Evolutionary conservation across 2,888 invertebrate genomes (phyloP), one percentile per base, ranked within the genome.

Genomic region (Platycheirus rosarum): DNA sequence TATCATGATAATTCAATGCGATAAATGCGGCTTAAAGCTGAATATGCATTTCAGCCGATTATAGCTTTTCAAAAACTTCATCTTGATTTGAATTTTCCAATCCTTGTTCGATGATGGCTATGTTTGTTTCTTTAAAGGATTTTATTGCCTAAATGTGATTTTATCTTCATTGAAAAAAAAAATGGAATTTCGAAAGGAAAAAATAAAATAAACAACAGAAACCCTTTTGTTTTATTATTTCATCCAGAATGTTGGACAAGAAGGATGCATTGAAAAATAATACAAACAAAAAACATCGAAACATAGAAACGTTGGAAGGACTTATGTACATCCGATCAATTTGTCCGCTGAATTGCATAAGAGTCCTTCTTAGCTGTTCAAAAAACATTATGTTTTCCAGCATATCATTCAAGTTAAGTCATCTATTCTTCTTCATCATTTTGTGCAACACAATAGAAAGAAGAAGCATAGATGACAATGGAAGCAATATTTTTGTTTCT

Each of bases 31-130:
- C 66, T 82, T 76, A 66, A 62, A 76, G 76, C 48, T 68, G 66
- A 76, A 82, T 76, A 71, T 82, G 80, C 80, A 76, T 82, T 82
- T 71, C 62, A 68, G 53, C 18, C 80, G 70, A 82, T 82, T 82
- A 82, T 71, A 66, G 60, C 48, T 62, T 71, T 75, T 63, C 75
- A 49, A 48, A 40, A 32, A 26, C 51, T 70, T 76, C 65, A 71
- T 66, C 76, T 71, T 57, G 75, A 76, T 70, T 65, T 75, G 69
- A 65, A 32, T 55, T 62, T 73, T 49, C 53, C 60, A 79, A 79
- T 79, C 63, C 35, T 78, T 26, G 16, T 35, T 55, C 18, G 16
- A 57, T 20, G 55, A 7, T 23, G 9, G 14, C 29, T 23, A 51
- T 70, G 51, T 32, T 26, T 35, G 18, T 46, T 44, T 53, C 32